Percentiles rank a stretch among this genome's conserved stretches.
Conservation (phyloP, 2,888 invertebrate genomes). For the Drosophila tripunctata region DNA sequence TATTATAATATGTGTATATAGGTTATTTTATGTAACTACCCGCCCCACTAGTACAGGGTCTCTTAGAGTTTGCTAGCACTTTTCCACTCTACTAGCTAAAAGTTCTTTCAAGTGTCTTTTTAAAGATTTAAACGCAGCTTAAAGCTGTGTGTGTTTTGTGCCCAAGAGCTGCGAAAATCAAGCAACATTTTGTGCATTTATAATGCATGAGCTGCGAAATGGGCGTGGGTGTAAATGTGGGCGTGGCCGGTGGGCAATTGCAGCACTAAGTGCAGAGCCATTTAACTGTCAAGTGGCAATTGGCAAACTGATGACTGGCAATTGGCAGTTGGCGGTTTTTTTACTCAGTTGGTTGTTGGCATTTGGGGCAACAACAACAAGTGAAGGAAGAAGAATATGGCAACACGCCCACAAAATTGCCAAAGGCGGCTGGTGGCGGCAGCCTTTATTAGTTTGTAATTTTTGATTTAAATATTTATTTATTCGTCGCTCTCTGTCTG, state of each 20-base stretch:
- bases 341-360: slow-evolving; percentile 25
- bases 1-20: too few relatives aligned
- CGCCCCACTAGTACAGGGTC: too few relatives aligned
- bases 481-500: slow-evolving; percentile 52
- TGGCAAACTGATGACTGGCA: slow-evolving; percentile 26
- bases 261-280: slow-evolving; percentile 27
- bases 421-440: slow-evolving; percentile 24
- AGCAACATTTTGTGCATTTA: slow-evolving; percentile 21
- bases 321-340: slow-evolving; percentile 14
- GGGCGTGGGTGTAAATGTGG: not conserved
- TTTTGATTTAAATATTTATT: slow-evolving; percentile 71
- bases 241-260: not conserved
- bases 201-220: slow-evolving; percentile 20
- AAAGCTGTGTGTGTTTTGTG: too few relatives aligned
- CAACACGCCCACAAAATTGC: slow-evolving; percentile 26
- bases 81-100: too few relatives aligned
- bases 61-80: too few relatives aligned
- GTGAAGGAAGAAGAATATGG: too few relatives aligned
- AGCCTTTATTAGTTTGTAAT: slow-evolving; percentile 67
- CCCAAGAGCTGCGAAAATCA: slow-evolving; percentile 22
- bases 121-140: too few relatives aligned
- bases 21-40: too few relatives aligned
- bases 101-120: too few relatives aligned
- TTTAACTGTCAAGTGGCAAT: slow-evolving; percentile 39
- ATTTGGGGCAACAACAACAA: slow-evolving; percentile 5